Evolutionary conservation across 1,140 invertebrate genomes (phyloP).

Genomic region (Scaptodrosophila lebanonensis): DNA sequence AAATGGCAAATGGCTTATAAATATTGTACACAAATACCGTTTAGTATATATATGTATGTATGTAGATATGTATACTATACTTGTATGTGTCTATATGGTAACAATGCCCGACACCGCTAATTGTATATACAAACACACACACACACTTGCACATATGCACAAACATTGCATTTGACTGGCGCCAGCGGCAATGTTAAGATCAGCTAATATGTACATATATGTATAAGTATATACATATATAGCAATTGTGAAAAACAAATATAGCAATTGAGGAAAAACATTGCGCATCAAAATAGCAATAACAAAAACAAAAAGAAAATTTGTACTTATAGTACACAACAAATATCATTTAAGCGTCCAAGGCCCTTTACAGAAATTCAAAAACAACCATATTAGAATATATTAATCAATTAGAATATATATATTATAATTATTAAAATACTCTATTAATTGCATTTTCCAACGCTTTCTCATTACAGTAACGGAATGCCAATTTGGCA

Average conservation of each 20-base stretch:
- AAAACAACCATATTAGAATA: constrained; percentile 1
- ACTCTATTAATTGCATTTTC: background rate
- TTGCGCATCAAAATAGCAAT: background rate
- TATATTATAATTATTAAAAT: constrained; percentile 4
- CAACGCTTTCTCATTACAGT: constrained; percentile 67
- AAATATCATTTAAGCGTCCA: background rate
- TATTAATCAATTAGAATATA: background rate
- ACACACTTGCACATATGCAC: constrained; percentile 13
- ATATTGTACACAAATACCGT: too few species aligned
- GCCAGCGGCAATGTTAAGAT: constrained; percentile 27
- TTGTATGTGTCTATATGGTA: too few species aligned
- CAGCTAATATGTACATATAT: background rate
- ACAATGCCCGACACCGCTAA: constrained; percentile 13
- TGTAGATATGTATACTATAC: too few species aligned
- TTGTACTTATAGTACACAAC: too few species aligned
- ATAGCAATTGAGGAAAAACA: constrained; percentile 37
- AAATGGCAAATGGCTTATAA: too few species aligned
- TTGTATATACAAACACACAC: constrained; percentile 17
- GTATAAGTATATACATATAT: constrained; percentile 30
- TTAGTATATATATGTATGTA: too few species aligned
- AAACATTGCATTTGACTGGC: constrained; percentile 44
- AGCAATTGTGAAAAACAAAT: constrained; percentile 16
- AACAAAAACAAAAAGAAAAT: background rate
- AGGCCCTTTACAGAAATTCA: too few species aligned
- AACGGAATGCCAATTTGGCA: constrained; percentile 94